These are phyloP conservation scores for Borostomias antarcticus DNA, from an alignment of 2,797 vertebrate species.

Conservation along the genomic window DNA sequence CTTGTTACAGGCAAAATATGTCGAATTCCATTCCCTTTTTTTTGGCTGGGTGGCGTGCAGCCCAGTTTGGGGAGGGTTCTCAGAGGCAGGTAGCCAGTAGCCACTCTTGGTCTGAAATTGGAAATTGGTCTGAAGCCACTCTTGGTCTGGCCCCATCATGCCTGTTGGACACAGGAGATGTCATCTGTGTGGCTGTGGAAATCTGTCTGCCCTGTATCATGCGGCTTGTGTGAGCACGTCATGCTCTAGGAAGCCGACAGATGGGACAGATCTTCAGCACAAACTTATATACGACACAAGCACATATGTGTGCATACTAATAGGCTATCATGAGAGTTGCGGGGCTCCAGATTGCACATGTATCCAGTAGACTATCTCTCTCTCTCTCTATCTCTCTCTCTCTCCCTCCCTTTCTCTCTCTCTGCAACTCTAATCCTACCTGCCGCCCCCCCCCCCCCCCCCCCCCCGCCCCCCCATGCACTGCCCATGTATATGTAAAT, in stretches of 20 bases:
- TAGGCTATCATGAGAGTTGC: conserved; percentile 29
- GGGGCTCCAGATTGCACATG: conserved; percentile 17
- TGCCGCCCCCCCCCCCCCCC: conserved; percentile 15
- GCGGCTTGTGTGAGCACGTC: conserved; percentile 21
- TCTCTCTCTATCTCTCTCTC: background rate
- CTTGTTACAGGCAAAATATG: background rate
- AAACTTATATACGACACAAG: conserved; percentile 39
- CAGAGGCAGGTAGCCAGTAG: background rate
- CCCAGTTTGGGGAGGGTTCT: background rate
- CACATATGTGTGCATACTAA: conserved; percentile 48
- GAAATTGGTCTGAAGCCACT: no score
- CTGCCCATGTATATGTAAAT: conserved; percentile 71
- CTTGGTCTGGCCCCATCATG: background rate
- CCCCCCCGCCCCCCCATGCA: background rate
- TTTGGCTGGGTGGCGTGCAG: background rate
- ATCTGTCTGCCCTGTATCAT: conserved; percentile 40
- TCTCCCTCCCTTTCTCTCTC: background rate
- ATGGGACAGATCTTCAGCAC: conserved; percentile 34
- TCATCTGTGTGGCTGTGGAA: background rate
- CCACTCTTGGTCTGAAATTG: no score
- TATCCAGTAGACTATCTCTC: background rate
- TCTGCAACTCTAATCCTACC: background rate
- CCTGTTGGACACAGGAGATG: conserved; percentile 26
- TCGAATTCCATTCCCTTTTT: background rate
- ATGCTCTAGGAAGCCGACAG: conserved; percentile 41